Conservation (phyloP, 2,113 vertebrate species). For the Steatornis caripensis region DNA sequence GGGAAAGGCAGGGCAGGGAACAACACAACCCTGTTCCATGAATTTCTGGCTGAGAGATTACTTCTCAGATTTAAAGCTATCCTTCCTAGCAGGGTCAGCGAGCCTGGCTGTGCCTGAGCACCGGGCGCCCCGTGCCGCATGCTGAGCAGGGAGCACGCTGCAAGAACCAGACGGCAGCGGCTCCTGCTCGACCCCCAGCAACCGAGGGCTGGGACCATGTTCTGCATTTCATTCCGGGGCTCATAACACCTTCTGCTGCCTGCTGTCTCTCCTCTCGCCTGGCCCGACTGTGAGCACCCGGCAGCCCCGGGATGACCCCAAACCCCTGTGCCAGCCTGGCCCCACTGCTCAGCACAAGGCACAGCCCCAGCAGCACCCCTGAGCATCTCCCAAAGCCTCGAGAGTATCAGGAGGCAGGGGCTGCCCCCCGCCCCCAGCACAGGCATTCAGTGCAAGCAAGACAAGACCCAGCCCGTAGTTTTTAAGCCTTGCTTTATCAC, state of each 20-base stretch:
- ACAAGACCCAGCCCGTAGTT: not conserved
- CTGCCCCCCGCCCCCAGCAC: not conserved
- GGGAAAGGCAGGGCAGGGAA: not conserved
- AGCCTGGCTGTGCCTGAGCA: not conserved
- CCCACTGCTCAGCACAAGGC: not conserved
- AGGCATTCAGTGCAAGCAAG: not conserved
- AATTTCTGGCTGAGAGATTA: not conserved
- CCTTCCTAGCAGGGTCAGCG: not conserved
- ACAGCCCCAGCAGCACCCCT: not conserved
- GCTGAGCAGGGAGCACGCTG: rapidly evolving
- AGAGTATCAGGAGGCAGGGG: not conserved
- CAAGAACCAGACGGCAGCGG: rapidly evolving
- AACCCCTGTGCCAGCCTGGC: not conserved
- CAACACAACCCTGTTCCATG: not conserved
- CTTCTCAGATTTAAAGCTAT: not conserved
- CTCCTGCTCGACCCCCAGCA: not conserved
- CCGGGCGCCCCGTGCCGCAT: rapidly evolving
- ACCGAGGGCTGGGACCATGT: not conserved
- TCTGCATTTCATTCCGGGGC: rapidly evolving
- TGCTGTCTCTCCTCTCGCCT: not conserved
- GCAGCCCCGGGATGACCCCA: not conserved
- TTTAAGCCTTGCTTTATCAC: not conserved
- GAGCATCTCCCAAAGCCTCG: not conserved
- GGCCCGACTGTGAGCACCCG: rapidly evolving
- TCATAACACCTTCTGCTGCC: rapidly evolving